Base-by-base conservation (phyloP, 2,113 vertebrate species). In the Bufo gargarizans region DNA sequence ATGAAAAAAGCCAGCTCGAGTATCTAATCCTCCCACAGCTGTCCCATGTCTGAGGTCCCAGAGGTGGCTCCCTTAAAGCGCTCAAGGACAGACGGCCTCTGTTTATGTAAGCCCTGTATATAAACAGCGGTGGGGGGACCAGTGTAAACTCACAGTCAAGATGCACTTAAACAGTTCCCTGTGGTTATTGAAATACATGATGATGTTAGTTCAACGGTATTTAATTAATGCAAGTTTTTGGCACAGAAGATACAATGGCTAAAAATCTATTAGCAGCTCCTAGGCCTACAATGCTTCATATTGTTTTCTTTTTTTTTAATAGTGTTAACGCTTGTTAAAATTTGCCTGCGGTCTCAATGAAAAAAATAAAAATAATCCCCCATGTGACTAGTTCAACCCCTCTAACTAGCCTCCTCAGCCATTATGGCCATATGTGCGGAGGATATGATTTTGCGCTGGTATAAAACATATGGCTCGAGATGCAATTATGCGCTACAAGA, bases 21-120 rank as follows among this genome's bases (percentile, higher is more conserved):
- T 77, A 59, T 19, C 77, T 69, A 87, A 89, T 77, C 82, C 65
- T 67, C 63, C 65, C 71, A 82, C 69, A 85, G 69, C 88, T 87
- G 85, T 84, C 58, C 81, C 77, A 80, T 87, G 85, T 90, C 82
- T 82, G 55, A 65, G 45, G 69, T 63, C 61, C 82, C 81, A 53
- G 11, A 56, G 47, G 86, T 85, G 50, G 80, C 14, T 17, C 77
- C 55, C 56, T 61, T 87, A 77, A 63, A 77, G 63, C 78, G 55
- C 82, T 90, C 91, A 92, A 84, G 11, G 91, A 92, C 91, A 91
- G 77, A 74, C 89, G 90, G 84, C 93, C 93, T 92, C 47, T 63
- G 86, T 77, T 80, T 87, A 80, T 81, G 63, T 59, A 80, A 87
- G 47, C 16, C 14, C 61, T 87, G 43, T 87, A 87, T 87, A 91